These are phyloP conservation scores for Scotopteryx bipunctaria DNA, from an alignment of 2,888 invertebrate species.

Conservation along the genomic window DNA sequence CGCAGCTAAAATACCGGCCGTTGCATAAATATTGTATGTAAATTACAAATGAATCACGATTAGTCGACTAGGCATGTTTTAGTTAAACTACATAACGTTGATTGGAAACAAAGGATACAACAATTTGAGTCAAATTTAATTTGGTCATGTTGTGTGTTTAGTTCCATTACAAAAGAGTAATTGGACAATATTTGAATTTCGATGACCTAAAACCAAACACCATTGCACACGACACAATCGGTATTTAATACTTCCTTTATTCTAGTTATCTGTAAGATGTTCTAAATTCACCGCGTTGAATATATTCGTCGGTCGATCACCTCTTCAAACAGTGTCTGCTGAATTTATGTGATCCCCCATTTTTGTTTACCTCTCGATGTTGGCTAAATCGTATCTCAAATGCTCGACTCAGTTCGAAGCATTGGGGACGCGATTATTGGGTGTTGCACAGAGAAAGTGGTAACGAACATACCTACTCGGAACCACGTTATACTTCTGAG, in stretches of 20 bases:
- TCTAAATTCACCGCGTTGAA: slow-evolving; percentile 17
- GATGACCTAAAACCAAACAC: slow-evolving; percentile 16
- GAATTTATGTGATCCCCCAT: slow-evolving; percentile 31
- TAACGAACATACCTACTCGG: slow-evolving; percentile 12
- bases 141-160: neutral
- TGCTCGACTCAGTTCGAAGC: slow-evolving; percentile 26
- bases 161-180: neutral
- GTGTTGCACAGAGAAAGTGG: slow-evolving; percentile 37
- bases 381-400: slow-evolving; percentile 35
- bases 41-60: neutral
- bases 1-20: neutral
- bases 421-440: slow-evolving; percentile 31
- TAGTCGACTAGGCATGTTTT: neutral
- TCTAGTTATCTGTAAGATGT: neutral
- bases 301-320: slow-evolving; percentile 27
- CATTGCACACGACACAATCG: neutral
- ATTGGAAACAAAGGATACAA: neutral
- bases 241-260: neutral
- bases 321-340: slow-evolving; percentile 33
- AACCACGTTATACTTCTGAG: slow-evolving; percentile 5
- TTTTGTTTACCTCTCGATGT: slow-evolving; percentile 37
- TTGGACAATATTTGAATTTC: slow-evolving; percentile 2
- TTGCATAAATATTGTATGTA: slow-evolving; percentile 2
- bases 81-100: no score
- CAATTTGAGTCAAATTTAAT: neutral